A percentile compares a stretch with the other conserved stretches of the same genome.
These are phyloP conservation scores for Prionailurus bengalensis DNA, from an alignment of 2,113 vertebrate species.

Conservation along the genomic window DNA sequence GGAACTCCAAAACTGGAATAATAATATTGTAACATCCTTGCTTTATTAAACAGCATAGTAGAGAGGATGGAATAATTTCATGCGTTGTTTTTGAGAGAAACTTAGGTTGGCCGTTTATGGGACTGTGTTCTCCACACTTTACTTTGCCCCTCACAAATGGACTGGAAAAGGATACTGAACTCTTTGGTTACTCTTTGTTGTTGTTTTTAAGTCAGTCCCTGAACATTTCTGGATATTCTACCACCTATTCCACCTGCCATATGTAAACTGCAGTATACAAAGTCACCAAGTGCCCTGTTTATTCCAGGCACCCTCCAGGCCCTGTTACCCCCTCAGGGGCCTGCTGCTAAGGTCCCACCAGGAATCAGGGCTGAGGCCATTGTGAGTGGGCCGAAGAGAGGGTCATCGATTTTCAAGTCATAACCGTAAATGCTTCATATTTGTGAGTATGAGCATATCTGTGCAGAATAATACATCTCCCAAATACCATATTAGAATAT, in stretches of 20 bases:
- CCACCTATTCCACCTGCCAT: not conserved
- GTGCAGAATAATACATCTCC: not conserved
- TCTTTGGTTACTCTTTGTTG: not conserved
- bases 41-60: not conserved
- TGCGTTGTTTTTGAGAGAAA: slow-evolving; percentile 11
- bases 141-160: not conserved
- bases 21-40: not conserved
- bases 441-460: not conserved
- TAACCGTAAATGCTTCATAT: not conserved
- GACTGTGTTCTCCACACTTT: not conserved
- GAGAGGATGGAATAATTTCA: not conserved
- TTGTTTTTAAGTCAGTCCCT: not conserved
- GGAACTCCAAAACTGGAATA: not conserved
- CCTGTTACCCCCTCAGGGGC: too few relatives aligned
- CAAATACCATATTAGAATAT: not conserved
- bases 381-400: not conserved
- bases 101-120: not conserved
- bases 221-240: slow-evolving; percentile 30
- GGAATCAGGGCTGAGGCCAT: not conserved
- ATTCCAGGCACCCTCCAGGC: not conserved
- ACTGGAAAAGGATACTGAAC: not conserved
- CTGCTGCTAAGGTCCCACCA: not conserved
- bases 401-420: not conserved
- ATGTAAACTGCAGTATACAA: not conserved
- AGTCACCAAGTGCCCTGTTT: not conserved